Base-by-base conservation (phyloP, 2,888 invertebrate species). In the Colletes collaris region DNA sequence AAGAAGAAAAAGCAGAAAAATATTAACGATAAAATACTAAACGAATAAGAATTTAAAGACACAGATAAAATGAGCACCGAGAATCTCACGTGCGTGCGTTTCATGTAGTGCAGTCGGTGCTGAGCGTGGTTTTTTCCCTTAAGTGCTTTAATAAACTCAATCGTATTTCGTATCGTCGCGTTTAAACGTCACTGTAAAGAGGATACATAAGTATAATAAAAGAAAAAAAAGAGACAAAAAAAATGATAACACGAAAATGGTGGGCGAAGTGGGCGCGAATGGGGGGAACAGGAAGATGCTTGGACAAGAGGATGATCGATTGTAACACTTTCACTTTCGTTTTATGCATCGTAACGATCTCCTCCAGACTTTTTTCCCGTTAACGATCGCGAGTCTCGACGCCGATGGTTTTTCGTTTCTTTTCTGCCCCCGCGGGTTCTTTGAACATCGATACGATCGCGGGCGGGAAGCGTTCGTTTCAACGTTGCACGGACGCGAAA, bases 121-220 rank as follows among this genome's bases (percentile, higher is more conserved):
- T 55, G 89, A 86, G 89, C 88, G 88, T 89, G 88, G 86, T 91
- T 90, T 90, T 89, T 90, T 91, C 91, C 92, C 90, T 90, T 88
- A 92, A 92, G 91, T 92, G 92, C 92, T 92, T 92, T 92, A 27
- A 91, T 83, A 82, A 89, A 89, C 79, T 88, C 85, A 82, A 88
- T 89, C 89, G 87, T 89, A 87, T 81, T 87, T 89, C 86, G 84
- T 84, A 87, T 86, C 70, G 82, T 86, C 76, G 79, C 56, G 72
- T 79, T 50, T 72, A 62, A 75, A 60, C 59, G 40, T 73, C 74
- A 62, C 73, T 79, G 80, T 78, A 76, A 74, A 73, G 63, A 50
- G 37, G 37, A 50, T 68, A 55, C 50, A 49, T 55, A 69, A 70
- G 63, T 65, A 60, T 74, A 76, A 73, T 64, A 46, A 46, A 8